Evolutionary conservation across 2,888 invertebrate genomes (phyloP).

Genomic region (Polyommatus icarus): DNA sequence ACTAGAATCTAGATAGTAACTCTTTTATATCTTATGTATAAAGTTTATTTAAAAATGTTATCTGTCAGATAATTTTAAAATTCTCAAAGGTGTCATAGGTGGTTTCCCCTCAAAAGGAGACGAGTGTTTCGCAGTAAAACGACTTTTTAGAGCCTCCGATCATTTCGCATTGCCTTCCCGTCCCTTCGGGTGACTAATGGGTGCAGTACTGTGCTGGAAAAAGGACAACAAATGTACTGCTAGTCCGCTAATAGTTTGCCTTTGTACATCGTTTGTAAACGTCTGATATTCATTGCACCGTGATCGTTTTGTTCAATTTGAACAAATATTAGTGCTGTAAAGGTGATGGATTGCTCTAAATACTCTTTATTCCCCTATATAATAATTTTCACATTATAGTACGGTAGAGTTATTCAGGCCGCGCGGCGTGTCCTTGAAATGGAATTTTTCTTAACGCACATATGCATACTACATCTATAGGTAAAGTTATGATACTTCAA

Average conservation of each 20-base stretch:
- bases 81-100: neutral
- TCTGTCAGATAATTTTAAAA: neutral
- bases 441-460: neutral
- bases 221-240: conserved; percentile 55
- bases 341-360: neutral
- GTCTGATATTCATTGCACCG: neutral
- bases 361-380: neutral
- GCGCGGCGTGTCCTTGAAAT: neutral
- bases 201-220: conserved; percentile 65
- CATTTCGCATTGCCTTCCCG: conserved; percentile 58
- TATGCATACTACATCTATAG: too few relatives aligned
- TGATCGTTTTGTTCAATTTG: neutral
- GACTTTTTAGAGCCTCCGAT: conserved; percentile 32
- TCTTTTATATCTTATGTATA: too few relatives aligned
- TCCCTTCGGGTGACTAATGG: conserved; percentile 73
- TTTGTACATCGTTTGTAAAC: conserved; percentile 38
- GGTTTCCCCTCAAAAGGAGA: neutral
- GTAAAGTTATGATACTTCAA: too few relatives aligned
- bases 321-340: neutral
- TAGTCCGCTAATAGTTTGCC: conserved; percentile 57
- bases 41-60: neutral
- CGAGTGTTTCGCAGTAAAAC: neutral
- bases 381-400: neutral
- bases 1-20: neutral
- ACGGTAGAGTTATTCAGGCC: neutral